Conservation (phyloP, 2,797 vertebrate species). For the Tokudaia tokunoshimensis region DNA sequence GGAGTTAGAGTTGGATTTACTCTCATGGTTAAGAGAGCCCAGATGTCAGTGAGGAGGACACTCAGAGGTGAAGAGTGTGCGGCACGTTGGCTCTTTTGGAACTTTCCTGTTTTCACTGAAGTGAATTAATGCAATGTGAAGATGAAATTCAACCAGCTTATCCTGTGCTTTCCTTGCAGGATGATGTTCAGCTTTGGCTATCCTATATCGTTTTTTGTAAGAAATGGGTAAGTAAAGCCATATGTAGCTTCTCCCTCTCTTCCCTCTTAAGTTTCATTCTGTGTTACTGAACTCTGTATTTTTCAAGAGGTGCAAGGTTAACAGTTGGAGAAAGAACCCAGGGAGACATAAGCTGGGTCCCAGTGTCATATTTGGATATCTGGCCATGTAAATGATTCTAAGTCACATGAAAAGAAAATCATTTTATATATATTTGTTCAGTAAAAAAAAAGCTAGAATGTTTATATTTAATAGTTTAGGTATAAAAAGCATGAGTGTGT, state of each 20-base stretch:
- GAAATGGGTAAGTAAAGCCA: slow-evolving; percentile 94
- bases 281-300: background rate
- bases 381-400: background rate
- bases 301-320: background rate
- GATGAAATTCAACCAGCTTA: slow-evolving; percentile 27
- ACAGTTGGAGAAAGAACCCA: slow-evolving; percentile 6
- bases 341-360: slow-evolving; percentile 9
- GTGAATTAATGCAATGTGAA: background rate
- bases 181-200: slow-evolving; percentile 97
- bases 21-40: background rate
- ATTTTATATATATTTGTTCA: slow-evolving; percentile 37
- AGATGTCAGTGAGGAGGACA: background rate
- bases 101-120: background rate
- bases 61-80: background rate
- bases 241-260: background rate
- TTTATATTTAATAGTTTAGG: slow-evolving; percentile 41
- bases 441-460: background rate
- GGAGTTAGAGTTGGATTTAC: background rate
- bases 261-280: background rate
- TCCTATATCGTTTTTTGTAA: slow-evolving; percentile 97
- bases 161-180: slow-evolving; percentile 87
- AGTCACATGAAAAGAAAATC: slow-evolving; percentile 42
- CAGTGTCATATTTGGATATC: background rate
- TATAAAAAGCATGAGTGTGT: background rate
- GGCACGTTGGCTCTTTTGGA: background rate